Conservation (phyloP, 1,140 invertebrate genomes). For the Hermetia illucens region DNA sequence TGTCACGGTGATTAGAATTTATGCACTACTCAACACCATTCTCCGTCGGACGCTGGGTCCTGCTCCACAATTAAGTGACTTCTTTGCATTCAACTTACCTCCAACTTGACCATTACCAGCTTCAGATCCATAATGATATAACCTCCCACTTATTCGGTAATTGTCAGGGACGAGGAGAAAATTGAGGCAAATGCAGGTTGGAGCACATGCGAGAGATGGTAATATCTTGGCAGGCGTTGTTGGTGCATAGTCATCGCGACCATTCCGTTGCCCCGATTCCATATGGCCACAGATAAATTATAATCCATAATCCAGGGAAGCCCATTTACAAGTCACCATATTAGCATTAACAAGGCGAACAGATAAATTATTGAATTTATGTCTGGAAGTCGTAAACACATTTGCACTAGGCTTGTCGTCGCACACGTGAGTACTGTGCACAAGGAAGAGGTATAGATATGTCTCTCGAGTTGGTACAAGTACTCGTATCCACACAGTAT, state of each 20-base stretch:
- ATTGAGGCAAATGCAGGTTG: too few relatives aligned
- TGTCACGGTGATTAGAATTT: neutral
- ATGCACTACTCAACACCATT: too few relatives aligned
- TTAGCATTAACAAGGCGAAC: constrained; percentile 1
- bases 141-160: neutral
- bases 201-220: too few relatives aligned
- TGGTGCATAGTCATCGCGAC: too few relatives aligned
- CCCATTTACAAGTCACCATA: neutral
- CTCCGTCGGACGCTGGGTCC: neutral
- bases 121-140: neutral
- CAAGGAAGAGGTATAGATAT: too few relatives aligned
- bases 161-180: too few relatives aligned
- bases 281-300: constrained; percentile 1
- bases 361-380: constrained; percentile 1
- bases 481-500: too few relatives aligned
- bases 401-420: neutral
- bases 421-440: too few relatives aligned
- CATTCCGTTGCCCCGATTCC: too few relatives aligned
- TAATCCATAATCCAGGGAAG: neutral
- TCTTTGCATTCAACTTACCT: neutral
- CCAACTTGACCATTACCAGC: neutral
- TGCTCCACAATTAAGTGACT: neutral
- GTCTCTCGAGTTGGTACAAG: too few relatives aligned
- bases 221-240: too few relatives aligned
- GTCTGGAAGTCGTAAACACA: neutral